Evolutionary conservation across 2,888 invertebrate genomes (phyloP), one percentile per base, ranked within the genome.

Genomic region (Macrophya annulata): DNA sequence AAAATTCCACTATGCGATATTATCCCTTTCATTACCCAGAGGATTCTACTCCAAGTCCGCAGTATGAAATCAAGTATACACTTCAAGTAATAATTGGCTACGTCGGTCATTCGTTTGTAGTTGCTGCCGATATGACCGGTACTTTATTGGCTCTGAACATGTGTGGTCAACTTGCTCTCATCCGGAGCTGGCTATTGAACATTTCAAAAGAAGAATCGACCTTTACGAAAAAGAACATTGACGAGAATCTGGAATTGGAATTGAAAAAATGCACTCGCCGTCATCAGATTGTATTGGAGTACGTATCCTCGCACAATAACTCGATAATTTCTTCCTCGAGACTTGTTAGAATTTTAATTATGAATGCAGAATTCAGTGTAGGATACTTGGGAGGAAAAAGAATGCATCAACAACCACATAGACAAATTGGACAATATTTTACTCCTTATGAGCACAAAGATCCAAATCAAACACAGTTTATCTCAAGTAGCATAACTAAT

Each of bases 51-150:
- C 51, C 71, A 17, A 72, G 71, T 10, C 85, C 85, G 15, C 45
- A 83, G 62, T 85, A 85, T 65, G 85, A 85, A 77, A 43, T 85
- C 8, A 65, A 82, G 12, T 85, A 83, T 31, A 17, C 81, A 3
- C 4, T 87, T 9, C 89, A 90, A 72, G 55, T 89, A 10, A n/a
- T 85, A 3, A 37, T 88, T 55, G 40, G 85, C 1, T 86, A 87
- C 62, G 83, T 88, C 9, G 88, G 87, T 0, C 55, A 88, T 6
- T 17, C 37, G 71, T 40, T 72, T 15, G 25, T 76, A 55, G 55
- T 72, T 3, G 74, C 83, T 9, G 55, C 43, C 17, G 82, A 82
- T 37, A 68, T 82, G 65, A 43, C 43, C 25, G 82, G 48, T 25
- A 62, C 82, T 45, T 1, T 82, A 37, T 68, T 82, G 65, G 65